Evolutionary conservation across 1,140 invertebrate genomes (phyloP).

Genomic region (Bactericera cockerelli): DNA sequence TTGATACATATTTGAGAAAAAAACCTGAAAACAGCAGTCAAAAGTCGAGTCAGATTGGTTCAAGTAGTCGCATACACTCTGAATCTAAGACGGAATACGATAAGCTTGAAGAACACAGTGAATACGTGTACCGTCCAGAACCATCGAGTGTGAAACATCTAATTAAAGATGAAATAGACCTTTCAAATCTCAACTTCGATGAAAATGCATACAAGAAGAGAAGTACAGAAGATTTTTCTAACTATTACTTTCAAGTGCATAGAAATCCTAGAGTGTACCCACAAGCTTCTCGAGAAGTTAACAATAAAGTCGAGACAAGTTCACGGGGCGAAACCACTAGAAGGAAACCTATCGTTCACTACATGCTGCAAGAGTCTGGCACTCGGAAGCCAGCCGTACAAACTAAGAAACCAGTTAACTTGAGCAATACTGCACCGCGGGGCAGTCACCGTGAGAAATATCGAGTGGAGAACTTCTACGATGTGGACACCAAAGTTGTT

Average conservation of each 20-base stretch:
- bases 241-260: neutral
- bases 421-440: no score
- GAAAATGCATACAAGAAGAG: neutral
- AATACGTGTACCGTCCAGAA: neutral
- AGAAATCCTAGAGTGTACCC: neutral
- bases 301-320: neutral
- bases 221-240: neutral
- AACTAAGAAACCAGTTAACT: neutral
- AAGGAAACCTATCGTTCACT: neutral
- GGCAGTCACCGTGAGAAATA: neutral
- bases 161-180: neutral
- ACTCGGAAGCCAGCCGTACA: neutral
- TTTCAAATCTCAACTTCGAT: neutral
- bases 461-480: neutral
- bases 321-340: neutral
- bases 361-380: neutral
- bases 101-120: neutral
- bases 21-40: no score
- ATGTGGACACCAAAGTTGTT: neutral
- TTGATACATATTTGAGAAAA: no score
- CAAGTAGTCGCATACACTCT: no score
- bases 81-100: no score
- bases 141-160: neutral
- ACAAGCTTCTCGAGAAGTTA: neutral
- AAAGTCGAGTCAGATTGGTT: no score